A percentile compares a stretch with the other conserved stretches of the same genome.
These are phyloP conservation scores for Propithecus deckenii DNA, from an alignment of 2,797 vertebrate species.

Conservation along the genomic window DNA sequence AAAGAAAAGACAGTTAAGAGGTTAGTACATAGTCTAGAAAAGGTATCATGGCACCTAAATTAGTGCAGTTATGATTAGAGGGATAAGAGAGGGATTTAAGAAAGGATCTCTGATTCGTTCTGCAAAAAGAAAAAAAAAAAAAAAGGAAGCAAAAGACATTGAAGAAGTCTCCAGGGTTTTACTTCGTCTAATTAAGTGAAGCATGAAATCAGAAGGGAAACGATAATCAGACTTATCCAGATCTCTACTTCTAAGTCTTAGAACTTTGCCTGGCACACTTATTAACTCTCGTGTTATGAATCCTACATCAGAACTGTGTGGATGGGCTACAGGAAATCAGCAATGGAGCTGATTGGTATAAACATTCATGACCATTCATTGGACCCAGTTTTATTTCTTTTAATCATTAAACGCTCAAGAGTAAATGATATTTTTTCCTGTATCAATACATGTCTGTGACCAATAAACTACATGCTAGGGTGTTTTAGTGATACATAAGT, in stretches of 20 bases:
- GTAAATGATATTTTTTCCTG: neutral
- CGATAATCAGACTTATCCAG: too few species aligned
- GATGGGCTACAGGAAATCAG: neutral
- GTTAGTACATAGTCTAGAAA: neutral
- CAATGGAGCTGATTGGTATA: neutral
- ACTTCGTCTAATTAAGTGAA: neutral
- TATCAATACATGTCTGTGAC: neutral
- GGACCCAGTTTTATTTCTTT: neutral
- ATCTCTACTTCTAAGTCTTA: neutral
- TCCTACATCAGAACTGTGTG: neutral
- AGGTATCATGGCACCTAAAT: neutral
- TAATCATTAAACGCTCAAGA: neutral
- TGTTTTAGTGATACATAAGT: neutral
- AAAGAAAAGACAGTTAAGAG: neutral
- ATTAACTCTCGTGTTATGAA: too few species aligned
- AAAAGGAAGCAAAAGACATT: neutral
- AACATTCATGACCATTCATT: accelerated
- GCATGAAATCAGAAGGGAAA: neutral
- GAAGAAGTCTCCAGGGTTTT: neutral
- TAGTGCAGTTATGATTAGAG: neutral
- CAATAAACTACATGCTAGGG: neutral
- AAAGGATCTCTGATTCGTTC: neutral
- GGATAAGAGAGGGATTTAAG: neutral
- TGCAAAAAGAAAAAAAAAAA: neutral
- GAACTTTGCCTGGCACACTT: neutral